These are phyloP conservation scores for Anaspis maculata DNA, from an alignment of 2,888 invertebrate species.

Conservation along the genomic window DNA sequence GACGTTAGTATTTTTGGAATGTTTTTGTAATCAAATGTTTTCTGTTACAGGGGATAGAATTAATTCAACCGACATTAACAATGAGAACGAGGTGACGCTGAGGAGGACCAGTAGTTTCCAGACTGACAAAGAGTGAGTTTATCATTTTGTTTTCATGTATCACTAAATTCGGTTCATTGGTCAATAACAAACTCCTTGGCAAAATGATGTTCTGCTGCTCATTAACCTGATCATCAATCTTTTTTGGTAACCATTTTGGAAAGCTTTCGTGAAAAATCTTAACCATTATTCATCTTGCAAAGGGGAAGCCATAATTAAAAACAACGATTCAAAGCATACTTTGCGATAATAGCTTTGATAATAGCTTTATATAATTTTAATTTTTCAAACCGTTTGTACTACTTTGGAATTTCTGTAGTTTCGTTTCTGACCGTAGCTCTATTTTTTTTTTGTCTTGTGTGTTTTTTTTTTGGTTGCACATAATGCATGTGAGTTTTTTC, in stretches of 20 bases:
- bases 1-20: too few relatives aligned
- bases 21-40: too few relatives aligned
- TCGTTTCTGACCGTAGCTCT: too few relatives aligned
- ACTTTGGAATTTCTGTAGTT: conserved; percentile 11
- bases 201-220: conserved; percentile 26
- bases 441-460: too few relatives aligned
- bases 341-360: conserved; percentile 8
- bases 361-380: conserved; percentile 16
- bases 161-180: conserved; percentile 1
- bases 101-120: conserved; percentile 82
- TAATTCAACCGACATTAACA: conserved; percentile 28
- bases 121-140: conserved; percentile 78
- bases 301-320: conserved; percentile 7
- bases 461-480: conserved; percentile 4
- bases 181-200: conserved; percentile 30
- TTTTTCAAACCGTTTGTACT: conserved; percentile 15
- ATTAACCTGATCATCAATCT: conserved; percentile 5
- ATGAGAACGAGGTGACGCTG: conserved; percentile 59
- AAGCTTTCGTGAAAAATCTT: too few relatives aligned
- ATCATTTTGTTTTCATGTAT: too few relatives aligned
- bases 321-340: too few relatives aligned
- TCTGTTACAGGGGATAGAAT: conserved; percentile 48
- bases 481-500: conserved; percentile 9
- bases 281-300: conserved; percentile 15
- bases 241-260: background rate